Percentiles rank a stretch among this genome's conserved stretches.
phyloP scores from a whole-genome alignment of 2,113 vertebrate species.

The Archocentrus centrarchus region DNA sequence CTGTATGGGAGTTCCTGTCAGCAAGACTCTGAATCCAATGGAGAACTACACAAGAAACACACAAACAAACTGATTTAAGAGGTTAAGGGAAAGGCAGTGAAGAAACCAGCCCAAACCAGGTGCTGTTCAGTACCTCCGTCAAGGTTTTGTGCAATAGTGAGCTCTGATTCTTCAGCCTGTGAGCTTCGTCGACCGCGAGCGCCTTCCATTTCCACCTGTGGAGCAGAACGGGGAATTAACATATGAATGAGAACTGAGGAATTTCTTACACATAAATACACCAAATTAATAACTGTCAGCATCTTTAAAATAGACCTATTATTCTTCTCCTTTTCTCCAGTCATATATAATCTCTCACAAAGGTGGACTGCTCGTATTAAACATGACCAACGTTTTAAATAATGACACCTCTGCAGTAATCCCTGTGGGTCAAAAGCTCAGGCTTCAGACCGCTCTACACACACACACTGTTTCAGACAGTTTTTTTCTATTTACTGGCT shows the following conservation, averaged over 20 bases:
- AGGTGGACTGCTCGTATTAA: neutral
- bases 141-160: conserved; percentile 88
- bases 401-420: neutral
- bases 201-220: conserved; percentile 81
- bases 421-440: neutral
- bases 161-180: conserved; percentile 91
- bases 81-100: neutral
- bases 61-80: neutral
- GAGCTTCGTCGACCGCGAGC: conserved; percentile 94
- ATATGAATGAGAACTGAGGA: neutral
- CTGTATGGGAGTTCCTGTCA: conserved; percentile 95
- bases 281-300: too few relatives aligned
- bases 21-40: conserved; percentile 85
- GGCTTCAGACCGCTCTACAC: neutral
- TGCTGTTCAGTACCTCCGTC: conserved; percentile 78
- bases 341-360: neutral
- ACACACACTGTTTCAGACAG: neutral
- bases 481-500: neutral
- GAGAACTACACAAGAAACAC: conserved; percentile 81
- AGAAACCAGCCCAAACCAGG: neutral
- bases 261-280: neutral
- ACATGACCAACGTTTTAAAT: neutral
- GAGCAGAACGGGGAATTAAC: neutral
- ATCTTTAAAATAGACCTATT: neutral
- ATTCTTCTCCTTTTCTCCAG: neutral